phyloP scores from a whole-genome alignment of 2,888 invertebrate species.

The Pterostichus madidus region DNA sequence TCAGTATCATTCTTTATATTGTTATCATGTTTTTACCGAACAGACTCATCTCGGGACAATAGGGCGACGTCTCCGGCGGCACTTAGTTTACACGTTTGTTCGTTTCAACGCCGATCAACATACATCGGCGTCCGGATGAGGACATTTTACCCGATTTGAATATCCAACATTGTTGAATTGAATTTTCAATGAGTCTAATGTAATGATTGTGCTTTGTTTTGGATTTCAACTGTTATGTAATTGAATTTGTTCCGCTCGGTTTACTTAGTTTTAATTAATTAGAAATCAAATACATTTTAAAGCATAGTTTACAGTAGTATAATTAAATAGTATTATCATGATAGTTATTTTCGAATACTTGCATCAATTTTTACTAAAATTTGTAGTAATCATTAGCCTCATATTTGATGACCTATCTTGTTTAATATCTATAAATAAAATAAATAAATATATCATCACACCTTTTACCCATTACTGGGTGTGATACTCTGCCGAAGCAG shows the following conservation, averaged over 20 bases:
- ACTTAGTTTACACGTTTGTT: conserved; percentile 48
- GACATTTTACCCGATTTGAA: conserved; percentile 10
- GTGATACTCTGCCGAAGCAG: too few species aligned
- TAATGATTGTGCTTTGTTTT: background rate
- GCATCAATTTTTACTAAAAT: too few species aligned
- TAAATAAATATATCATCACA: too few species aligned
- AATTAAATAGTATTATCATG: too few species aligned
- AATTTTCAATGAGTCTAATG: background rate
- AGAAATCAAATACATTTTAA: too few species aligned
- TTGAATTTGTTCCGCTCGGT: conserved; percentile 12
- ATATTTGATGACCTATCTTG: too few species aligned
- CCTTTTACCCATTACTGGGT: too few species aligned
- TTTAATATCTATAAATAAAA: too few species aligned
- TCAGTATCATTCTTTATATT: conserved; percentile 65
- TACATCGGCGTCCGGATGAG: background rate
- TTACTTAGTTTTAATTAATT: conserved; percentile 2
- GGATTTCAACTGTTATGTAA: background rate
- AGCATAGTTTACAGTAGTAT: too few species aligned
- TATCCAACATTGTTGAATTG: background rate
- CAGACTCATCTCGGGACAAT: conserved; percentile 48
- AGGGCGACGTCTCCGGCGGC: conserved; percentile 15
- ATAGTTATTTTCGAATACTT: too few species aligned
- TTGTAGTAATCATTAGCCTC: too few species aligned
- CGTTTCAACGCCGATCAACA: conserved; percentile 9
- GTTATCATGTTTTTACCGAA: conserved; percentile 62